Percentiles rank a stretch among this genome's conserved stretches.
Evolutionary conservation across 2,797 vertebrate species (phyloP).

Genomic region (Columba guinea): DNA sequence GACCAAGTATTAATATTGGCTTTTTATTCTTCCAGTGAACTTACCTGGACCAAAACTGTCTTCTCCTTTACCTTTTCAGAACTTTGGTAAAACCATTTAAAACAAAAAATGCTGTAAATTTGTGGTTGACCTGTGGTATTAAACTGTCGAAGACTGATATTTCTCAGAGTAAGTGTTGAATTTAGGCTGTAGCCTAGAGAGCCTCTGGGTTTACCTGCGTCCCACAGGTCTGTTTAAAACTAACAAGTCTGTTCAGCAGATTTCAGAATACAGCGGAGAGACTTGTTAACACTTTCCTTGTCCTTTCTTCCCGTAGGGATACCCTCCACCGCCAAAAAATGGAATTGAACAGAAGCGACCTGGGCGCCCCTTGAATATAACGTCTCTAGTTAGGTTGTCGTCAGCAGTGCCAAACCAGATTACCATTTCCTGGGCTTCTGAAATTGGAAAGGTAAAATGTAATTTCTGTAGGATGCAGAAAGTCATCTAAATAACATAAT

Average conservation of each 20-base stretch:
- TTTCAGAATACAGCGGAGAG: not conserved
- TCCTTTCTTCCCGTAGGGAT: constrained; percentile 80
- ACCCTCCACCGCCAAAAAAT: constrained; percentile 93
- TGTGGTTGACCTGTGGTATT: not conserved
- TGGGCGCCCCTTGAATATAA: constrained; percentile 94
- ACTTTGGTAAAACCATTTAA: not conserved
- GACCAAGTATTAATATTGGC: not conserved
- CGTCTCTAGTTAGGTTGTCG: constrained; percentile 90
- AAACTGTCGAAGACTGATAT: not conserved
- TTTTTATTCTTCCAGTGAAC: not conserved
- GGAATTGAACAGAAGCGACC: constrained; percentile 97
- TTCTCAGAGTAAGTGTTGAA: not conserved
- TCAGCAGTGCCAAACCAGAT: constrained; percentile 98
- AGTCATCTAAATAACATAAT: not conserved
- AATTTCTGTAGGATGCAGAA: not conserved
- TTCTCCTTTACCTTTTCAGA: not conserved
- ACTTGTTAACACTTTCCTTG: not conserved
- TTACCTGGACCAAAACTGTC: not conserved
- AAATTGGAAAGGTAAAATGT: constrained; percentile 91
- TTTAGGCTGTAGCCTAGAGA: not conserved
- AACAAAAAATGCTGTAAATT: not conserved
- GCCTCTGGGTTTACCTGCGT: not conserved
- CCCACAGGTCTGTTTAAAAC: not conserved
- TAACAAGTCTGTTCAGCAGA: not conserved
- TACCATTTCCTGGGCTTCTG: constrained; percentile 95